Evolutionary conservation across 2,888 invertebrate genomes (phyloP).

Genomic region (Drosophila demipolita): DNA sequence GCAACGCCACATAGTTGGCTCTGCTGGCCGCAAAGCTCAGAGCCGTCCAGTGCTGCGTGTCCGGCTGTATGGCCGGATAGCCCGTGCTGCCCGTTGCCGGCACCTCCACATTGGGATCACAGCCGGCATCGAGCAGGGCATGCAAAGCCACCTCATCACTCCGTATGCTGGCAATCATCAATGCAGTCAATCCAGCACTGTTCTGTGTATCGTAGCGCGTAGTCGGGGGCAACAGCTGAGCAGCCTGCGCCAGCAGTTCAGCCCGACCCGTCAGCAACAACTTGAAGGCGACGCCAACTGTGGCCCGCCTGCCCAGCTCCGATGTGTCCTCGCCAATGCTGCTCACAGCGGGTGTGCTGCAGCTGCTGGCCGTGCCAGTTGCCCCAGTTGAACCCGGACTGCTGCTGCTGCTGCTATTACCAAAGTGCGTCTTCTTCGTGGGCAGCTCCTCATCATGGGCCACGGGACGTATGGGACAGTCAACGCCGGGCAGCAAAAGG

Average conservation of each 20-base stretch:
- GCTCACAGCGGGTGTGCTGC: slow-evolving; percentile 56
- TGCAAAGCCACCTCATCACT: slow-evolving; percentile 92
- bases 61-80: slow-evolving; percentile 87
- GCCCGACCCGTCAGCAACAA: slow-evolving; percentile 92
- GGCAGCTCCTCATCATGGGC: slow-evolving; percentile 87
- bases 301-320: slow-evolving; percentile 88
- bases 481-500: slow-evolving; percentile 93
- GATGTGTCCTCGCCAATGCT: slow-evolving; percentile 82
- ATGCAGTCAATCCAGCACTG: slow-evolving; percentile 91
- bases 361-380: slow-evolving; percentile 64
- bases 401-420: slow-evolving; percentile 26
- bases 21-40: slow-evolving; percentile 91
- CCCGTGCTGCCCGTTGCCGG: slow-evolving; percentile 86
- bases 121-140: slow-evolving; percentile 91
- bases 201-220: slow-evolving; percentile 91
- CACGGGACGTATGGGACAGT: slow-evolving; percentile 93
- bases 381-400: slow-evolving; percentile 32
- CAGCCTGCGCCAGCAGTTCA: slow-evolving; percentile 91
- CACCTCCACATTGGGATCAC: slow-evolving; percentile 93
- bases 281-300: slow-evolving; percentile 91
- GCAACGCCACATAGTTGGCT: slow-evolving; percentile 87
- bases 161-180: slow-evolving; percentile 93
- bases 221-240: slow-evolving; percentile 90
- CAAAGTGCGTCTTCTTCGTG: slow-evolving; percentile 81
- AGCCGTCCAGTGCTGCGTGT: slow-evolving; percentile 94